Evolutionary conservation across 2,888 invertebrate species (phyloP), one percentile per base, ranked within the genome.

Genomic region (Proisotoma minuta): DNA sequence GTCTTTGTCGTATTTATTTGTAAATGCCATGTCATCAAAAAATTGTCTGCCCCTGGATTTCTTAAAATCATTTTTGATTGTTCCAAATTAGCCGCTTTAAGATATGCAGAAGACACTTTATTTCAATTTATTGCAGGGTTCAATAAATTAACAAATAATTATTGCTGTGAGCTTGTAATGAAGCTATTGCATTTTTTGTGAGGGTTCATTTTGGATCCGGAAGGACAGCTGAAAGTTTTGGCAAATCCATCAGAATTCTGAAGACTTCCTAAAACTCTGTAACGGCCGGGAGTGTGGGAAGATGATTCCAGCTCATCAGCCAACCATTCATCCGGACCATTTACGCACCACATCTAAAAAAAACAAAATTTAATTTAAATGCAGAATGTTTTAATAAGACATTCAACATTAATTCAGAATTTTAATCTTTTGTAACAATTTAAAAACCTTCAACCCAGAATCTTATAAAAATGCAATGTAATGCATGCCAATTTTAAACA

Each of bases 161-260:
- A 43, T 43, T 43, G 18, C 20, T 5, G 18, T n/a, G 43, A 43
- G 12, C 23, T 3, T 2, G 56, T 56, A n/a, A 40, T 47, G 12
- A 56, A 15, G 24, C 34, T 43, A 24, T 63, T 66, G 57, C 66
- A 66, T 56, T 66, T 66, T 3, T 54, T 39, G 10, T 22, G 34
- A 5, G 69, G 69, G 59, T 66, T 66, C 69, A 66, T 69, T 28
- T 59, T 62, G 10, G 69, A 64, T 2, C 59, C 63, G 2, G 52
- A 24, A 24, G 62, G 29, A 40, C 66, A 69, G 5, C 50, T 56
- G 66, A 66, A 69, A 20, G 58, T 47, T 34, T 54, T 58, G 20
- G 65, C 57, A 64, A 69, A 69, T 48, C 65, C 69, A 43, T 65
- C 60, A 5, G 68, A 69, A 57, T 69, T 69, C 50, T 61, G 54